Percentiles rank a stretch among this genome's conserved stretches.
phyloP scores from a whole-genome alignment of 2,113 vertebrate genomes.

The Limnothrissa miodon region DNA sequence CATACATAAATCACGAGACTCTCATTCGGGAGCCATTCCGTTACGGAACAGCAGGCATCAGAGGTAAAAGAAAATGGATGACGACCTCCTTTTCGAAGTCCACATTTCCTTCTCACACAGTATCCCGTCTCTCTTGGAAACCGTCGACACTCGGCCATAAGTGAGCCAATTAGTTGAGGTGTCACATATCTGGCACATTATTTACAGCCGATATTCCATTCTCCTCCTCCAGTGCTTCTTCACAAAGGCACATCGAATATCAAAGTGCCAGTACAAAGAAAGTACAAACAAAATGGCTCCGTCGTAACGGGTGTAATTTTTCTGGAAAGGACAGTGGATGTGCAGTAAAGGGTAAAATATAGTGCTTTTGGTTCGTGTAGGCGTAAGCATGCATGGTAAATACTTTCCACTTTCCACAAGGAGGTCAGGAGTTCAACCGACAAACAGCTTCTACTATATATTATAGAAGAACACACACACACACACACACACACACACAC shows the following conservation, averaged over 20 bases:
- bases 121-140: no score
- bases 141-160: background rate
- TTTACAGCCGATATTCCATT: background rate
- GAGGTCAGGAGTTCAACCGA: background rate
- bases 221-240: background rate
- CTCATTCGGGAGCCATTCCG: background rate
- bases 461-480: no score
- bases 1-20: background rate
- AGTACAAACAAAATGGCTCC: background rate
- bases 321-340: background rate
- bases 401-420: background rate
- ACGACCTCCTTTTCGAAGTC: background rate
- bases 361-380: background rate
- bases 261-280: background rate
- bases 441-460: no score
- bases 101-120: background rate
- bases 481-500: no score
- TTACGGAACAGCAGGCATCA: background rate
- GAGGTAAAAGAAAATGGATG: background rate
- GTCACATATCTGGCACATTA: background rate
- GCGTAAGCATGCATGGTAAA: background rate
- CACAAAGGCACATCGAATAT: background rate
- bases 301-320: background rate
- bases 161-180: background rate
- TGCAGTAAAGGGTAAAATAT: background rate